A percentile compares a stretch with the other conserved stretches of the same genome.
Evolutionary conservation across 2,888 invertebrate genomes (phyloP).

Genomic region (Chironomus riparius): DNA sequence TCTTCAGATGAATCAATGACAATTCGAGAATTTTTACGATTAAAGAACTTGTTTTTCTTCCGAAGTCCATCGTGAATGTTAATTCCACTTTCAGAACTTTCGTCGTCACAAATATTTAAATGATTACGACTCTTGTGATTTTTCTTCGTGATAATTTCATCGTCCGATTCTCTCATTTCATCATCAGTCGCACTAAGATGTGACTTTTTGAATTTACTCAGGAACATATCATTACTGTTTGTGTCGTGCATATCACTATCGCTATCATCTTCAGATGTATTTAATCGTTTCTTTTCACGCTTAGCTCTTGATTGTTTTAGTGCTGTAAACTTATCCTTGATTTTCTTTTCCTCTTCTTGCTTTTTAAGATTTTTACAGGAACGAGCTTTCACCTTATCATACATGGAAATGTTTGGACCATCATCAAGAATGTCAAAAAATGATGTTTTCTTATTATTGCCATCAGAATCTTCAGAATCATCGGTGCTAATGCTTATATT

Average conservation of each 20-base stretch:
- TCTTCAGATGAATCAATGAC: conserved; percentile 73
- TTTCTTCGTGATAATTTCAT: conserved; percentile 42
- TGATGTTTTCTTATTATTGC: conserved; percentile 66
- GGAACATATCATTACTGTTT: conserved; percentile 18
- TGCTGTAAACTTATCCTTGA: conserved; percentile 82
- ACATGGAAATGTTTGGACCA: conserved; percentile 90
- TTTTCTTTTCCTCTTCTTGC: conserved; percentile 81
- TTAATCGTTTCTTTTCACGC: conserved; percentile 80
- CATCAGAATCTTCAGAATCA: conserved; percentile 51
- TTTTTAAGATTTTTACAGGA: conserved; percentile 91
- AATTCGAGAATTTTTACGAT: conserved; percentile 63
- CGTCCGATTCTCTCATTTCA: conserved; percentile 45
- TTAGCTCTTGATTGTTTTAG: conserved; percentile 80
- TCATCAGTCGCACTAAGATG: conserved; percentile 23
- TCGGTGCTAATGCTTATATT: conserved; percentile 29
- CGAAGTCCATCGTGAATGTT: conserved; percentile 14
- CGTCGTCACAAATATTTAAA: conserved; percentile 46
- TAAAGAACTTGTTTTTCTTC: conserved; percentile 46
- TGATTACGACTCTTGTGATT: conserved; percentile 44
- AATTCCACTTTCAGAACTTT: conserved; percentile 34
- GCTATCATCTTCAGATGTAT: conserved; percentile 80
- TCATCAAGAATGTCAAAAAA: conserved; percentile 80
- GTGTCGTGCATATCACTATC: conserved; percentile 50
- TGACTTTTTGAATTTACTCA: neutral
- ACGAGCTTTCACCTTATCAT: conserved; percentile 91